Evolutionary conservation across 2,797 vertebrate species (phyloP).

Genomic region (Amazona finschi): DNA sequence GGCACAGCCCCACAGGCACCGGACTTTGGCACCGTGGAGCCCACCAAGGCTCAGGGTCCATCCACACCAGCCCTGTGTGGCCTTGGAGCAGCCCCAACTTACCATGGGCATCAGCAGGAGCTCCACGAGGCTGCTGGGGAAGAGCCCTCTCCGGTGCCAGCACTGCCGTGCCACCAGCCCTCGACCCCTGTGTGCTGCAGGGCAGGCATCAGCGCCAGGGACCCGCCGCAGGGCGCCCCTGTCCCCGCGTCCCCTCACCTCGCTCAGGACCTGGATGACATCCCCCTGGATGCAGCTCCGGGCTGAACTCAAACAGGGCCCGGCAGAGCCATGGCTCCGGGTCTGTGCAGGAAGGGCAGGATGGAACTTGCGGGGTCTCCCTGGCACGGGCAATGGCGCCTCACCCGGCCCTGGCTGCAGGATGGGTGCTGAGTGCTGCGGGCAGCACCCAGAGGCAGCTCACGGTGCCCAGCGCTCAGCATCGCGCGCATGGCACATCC

Average conservation of each 20-base stretch:
- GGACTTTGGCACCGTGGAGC: accelerated
- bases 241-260: neutral
- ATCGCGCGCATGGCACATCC: accelerated
- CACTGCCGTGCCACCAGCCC: conserved; percentile 92
- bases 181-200: conserved; percentile 81
- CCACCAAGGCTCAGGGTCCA: neutral
- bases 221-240: neutral
- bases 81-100: neutral
- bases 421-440: neutral
- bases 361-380: conserved; percentile 51
- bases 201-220: accelerated
- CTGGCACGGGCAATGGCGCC: neutral
- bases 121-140: conserved; percentile 90
- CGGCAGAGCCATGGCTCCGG: conserved; percentile 74
- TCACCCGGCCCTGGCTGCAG: neutral
- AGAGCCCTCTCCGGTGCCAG: conserved; percentile 81
- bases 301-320: conserved; percentile 84
- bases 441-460: neutral
- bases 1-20: accelerated
- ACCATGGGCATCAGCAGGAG: conserved; percentile 60
- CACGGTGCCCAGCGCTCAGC: accelerated
- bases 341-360: neutral
- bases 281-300: conserved; percentile 79
- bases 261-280: conserved; percentile 72
- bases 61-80: accelerated